These are phyloP conservation scores for Rhabdornis inornatus DNA, from an alignment of 2,113 vertebrate species.

Conservation along the genomic window DNA sequence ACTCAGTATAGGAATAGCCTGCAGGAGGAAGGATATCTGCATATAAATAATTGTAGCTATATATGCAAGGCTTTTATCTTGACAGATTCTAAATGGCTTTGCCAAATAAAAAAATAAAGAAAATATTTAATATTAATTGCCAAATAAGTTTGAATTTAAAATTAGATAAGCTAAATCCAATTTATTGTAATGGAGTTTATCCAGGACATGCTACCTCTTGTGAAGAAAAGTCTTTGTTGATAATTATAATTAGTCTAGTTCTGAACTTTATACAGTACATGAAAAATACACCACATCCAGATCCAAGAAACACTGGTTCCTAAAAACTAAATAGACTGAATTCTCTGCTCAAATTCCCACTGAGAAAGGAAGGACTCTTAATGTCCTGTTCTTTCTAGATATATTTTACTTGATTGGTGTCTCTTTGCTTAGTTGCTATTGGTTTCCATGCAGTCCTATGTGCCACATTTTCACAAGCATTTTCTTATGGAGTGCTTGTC, in stretches of 20 bases:
- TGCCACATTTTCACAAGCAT: background rate
- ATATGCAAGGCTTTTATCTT: background rate
- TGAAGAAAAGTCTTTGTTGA: background rate
- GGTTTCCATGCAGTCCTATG: background rate
- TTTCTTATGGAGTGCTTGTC: background rate
- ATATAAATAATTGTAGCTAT: background rate
- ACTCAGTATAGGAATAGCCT: background rate
- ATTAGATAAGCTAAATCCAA: background rate
- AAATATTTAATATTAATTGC: background rate
- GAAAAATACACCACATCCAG: background rate
- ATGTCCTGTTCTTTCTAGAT: background rate
- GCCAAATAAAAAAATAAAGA: background rate
- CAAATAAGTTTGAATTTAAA: background rate
- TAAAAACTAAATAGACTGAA: background rate
- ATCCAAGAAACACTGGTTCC: background rate
- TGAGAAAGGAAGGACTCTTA: background rate
- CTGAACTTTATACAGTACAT: background rate
- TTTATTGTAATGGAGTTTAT: background rate
- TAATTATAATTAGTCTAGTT: background rate
- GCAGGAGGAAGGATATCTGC: background rate
- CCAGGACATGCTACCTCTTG: background rate
- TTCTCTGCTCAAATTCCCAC: background rate
- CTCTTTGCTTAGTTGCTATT: background rate
- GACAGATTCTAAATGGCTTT: background rate
- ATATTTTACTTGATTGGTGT: background rate